These are phyloP conservation scores for Enteromius fasciolatus DNA, from an alignment of 2,797 vertebrate species.

Conservation along the genomic window DNA sequence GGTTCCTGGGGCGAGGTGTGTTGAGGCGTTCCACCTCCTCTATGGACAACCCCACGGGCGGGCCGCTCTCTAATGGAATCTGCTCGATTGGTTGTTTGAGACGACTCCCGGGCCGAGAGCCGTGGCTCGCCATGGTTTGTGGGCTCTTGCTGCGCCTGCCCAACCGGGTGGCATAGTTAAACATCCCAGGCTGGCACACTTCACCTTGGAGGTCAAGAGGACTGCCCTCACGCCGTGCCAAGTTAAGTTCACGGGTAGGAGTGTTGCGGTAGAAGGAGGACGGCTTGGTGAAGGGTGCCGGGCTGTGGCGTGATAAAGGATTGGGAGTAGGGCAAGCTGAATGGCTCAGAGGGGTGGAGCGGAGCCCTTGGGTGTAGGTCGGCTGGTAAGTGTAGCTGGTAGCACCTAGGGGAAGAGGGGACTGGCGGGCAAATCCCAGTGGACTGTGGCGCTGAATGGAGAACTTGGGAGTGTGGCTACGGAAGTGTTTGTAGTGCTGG, in stretches of 20 bases:
- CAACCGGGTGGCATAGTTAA: constrained; percentile 90
- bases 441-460: constrained; percentile 98
- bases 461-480: constrained; percentile 95
- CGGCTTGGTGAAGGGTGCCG: constrained; percentile 91
- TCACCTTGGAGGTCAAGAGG: constrained; percentile 88
- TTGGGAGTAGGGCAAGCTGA: constrained; percentile 89
- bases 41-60: constrained; percentile 92
- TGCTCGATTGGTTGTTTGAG: constrained; percentile 93
- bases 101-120: constrained; percentile 90
- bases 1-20: constrained; percentile 93
- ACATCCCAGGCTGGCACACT: constrained; percentile 87
- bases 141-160: constrained; percentile 96
- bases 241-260: constrained; percentile 91
- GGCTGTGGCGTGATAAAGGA: constrained; percentile 91
- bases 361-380: constrained; percentile 85
- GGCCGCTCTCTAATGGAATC: constrained; percentile 88
- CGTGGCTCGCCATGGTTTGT: constrained; percentile 86
- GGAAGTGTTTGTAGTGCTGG: constrained; percentile 97
- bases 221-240: constrained; percentile 88
- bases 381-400: constrained; percentile 94
- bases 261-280: constrained; percentile 92
- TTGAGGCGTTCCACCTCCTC: constrained; percentile 98
- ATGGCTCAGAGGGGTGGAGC: constrained; percentile 89
- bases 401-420: constrained; percentile 90
- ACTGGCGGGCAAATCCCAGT: constrained; percentile 92